Percentiles rank a stretch among this genome's conserved stretches.
These are phyloP conservation scores for Drosophila kohkoa DNA, from an alignment of 1,140 invertebrate genomes.

Conservation along the genomic window DNA sequence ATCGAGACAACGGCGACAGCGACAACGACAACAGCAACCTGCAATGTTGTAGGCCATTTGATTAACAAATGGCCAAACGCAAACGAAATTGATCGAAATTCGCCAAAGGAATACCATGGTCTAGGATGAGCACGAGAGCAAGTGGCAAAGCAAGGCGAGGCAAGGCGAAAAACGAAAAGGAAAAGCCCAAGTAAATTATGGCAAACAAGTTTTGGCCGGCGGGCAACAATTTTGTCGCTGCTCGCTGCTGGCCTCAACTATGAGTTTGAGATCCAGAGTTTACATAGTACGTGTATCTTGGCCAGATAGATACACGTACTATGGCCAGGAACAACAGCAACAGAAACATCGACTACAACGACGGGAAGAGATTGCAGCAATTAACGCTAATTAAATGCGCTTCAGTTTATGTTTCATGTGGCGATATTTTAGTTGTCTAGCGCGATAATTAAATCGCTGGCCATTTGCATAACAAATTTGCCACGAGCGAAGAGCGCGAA, in stretches of 20 bases:
- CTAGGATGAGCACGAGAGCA: slow-evolving; percentile 25
- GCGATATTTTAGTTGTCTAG: slow-evolving; percentile 83
- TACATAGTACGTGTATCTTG: slow-evolving; percentile 20
- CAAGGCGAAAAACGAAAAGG: slow-evolving; percentile 42
- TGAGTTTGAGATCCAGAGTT: slow-evolving; percentile 6
- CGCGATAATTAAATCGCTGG: slow-evolving; percentile 81
- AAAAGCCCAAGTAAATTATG: slow-evolving; percentile 76
- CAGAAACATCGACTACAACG: background rate
- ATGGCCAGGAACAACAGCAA: background rate
- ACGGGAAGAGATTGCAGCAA: slow-evolving; percentile 77
- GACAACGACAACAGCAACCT: slow-evolving; percentile 40
- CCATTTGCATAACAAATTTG: slow-evolving; percentile 83
- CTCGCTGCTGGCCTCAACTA: slow-evolving; percentile 5
- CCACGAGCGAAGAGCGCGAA: slow-evolving; percentile 18
- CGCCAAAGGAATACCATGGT: slow-evolving; percentile 65
- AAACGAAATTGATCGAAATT: slow-evolving; percentile 84
- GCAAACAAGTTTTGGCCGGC: slow-evolving; percentile 82
- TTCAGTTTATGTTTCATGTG: slow-evolving; percentile 83
- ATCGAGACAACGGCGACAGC: slow-evolving; percentile 37
- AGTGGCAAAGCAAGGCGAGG: background rate
- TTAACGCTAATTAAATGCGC: slow-evolving; percentile 83
- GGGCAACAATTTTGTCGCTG: slow-evolving; percentile 82
- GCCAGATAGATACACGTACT: slow-evolving; percentile 45
- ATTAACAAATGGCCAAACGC: slow-evolving; percentile 81
- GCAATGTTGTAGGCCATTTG: slow-evolving; percentile 79